Conservation (phyloP, 2,797 vertebrate species). For the Eremophila alpestris region DNA sequence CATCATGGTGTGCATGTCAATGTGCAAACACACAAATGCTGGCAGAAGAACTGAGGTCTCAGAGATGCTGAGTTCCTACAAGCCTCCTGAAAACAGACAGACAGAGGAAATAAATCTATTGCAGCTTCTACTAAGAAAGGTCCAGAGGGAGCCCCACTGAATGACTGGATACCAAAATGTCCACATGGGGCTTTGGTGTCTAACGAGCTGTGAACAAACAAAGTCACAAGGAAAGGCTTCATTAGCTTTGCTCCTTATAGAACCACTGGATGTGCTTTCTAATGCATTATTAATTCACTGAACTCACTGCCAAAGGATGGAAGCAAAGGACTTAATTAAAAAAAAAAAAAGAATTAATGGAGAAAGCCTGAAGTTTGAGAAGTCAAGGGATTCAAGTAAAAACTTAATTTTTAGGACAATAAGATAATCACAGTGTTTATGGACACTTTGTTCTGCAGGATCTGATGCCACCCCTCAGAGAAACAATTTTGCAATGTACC, state of each 20-base stretch:
- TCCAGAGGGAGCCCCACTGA: background rate
- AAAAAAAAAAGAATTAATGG: background rate
- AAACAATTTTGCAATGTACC: background rate
- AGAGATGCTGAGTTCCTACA: background rate
- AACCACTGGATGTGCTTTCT: background rate
- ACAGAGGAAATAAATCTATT: constrained; percentile 1
- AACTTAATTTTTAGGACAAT: background rate
- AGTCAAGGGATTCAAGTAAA: background rate
- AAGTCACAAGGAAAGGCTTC: constrained; percentile 39
- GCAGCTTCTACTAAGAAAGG: background rate
- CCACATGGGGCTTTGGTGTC: background rate
- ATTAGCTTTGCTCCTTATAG: constrained; percentile 5
- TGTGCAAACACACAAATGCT: background rate
- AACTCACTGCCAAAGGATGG: background rate
- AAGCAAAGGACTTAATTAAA: background rate
- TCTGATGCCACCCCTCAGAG: background rate
- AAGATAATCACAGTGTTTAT: background rate
- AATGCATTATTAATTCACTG: background rate
- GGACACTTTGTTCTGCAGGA: background rate
- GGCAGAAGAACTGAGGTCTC: background rate
- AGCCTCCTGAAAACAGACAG: constrained; percentile 13
- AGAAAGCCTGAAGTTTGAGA: background rate
- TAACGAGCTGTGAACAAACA: background rate
- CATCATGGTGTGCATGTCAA: background rate
- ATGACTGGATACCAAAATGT: background rate